Conservation (phyloP, 2,888 invertebrate species). For the Gastracanthus pulcherrimus region DNA sequence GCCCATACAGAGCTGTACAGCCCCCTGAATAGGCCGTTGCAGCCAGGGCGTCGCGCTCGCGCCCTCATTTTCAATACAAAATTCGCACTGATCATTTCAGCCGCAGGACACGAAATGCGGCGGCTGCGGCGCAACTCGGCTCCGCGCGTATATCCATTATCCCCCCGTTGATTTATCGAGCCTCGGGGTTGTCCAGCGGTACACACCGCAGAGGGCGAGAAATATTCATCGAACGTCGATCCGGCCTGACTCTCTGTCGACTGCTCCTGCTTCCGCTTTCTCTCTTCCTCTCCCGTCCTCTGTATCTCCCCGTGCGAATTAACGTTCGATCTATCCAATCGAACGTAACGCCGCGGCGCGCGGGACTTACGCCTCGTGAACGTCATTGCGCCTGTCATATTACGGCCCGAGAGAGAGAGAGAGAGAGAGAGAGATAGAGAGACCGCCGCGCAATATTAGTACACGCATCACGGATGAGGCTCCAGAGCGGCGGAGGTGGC, state of each 20-base stretch:
- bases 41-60: not conserved
- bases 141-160: not conserved
- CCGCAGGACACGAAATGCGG: not conserved
- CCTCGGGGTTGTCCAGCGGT: not conserved
- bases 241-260: too few species aligned
- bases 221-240: constrained; percentile 45
- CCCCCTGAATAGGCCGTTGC: too few species aligned
- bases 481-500: not conserved
- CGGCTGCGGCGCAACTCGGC: not conserved
- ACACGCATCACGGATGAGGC: constrained; percentile 48
- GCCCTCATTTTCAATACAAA: constrained; percentile 23
- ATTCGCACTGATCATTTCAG: constrained; percentile 19
- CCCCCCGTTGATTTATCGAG: constrained; percentile 31
- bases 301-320: constrained; percentile 38
- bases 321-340: constrained; percentile 49
- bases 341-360: constrained; percentile 47
- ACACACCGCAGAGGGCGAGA: not conserved
- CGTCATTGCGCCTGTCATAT: constrained; percentile 61
- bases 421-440: too few species aligned
- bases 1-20: too few species aligned
- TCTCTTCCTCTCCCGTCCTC: too few species aligned
- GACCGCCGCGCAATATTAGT: constrained; percentile 58
- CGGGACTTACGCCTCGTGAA: constrained; percentile 60
- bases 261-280: too few species aligned
- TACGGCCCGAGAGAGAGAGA: constrained; percentile 34